A percentile compares a stretch with the other conserved stretches of the same genome.
phyloP scores from a whole-genome alignment of 2,113 vertebrate genomes.

The Miniopterus natalensis region DNA sequence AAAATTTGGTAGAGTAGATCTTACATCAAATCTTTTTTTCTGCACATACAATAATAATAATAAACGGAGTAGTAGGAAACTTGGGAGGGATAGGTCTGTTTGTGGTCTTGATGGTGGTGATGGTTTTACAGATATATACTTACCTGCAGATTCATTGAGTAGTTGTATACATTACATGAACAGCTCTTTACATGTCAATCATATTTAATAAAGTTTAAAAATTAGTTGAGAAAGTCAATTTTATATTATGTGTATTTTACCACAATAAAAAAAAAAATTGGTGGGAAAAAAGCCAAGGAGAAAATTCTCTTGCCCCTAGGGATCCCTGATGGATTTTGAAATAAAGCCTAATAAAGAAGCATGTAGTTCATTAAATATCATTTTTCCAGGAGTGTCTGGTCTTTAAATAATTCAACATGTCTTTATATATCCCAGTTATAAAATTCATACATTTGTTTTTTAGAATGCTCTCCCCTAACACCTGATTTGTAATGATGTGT shows the following conservation, averaged over 20 bases:
- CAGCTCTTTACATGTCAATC: not conserved
- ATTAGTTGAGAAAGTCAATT: not conserved
- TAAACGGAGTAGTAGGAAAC: not conserved
- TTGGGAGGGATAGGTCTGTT: not conserved
- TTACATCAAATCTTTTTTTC: not conserved
- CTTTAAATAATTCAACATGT: not conserved
- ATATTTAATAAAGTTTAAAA: not conserved
- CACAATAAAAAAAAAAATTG: not conserved
- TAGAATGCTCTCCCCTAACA: not conserved
- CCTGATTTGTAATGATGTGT: conserved; percentile 9
- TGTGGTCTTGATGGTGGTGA: not conserved
- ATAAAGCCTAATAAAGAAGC: not conserved
- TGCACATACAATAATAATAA: not conserved
- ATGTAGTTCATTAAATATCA: not conserved
- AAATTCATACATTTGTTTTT: not conserved
- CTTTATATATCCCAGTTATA: not conserved
- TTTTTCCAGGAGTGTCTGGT: not conserved
- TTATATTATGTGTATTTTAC: not conserved
- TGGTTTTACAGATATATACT: not conserved
- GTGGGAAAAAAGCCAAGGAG: not conserved
- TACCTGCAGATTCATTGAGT: not conserved
- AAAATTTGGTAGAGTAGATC: not conserved
- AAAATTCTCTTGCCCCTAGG: not conserved
- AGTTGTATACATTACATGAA: not conserved
- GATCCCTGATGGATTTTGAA: not conserved